Evolutionary conservation across 2,797 vertebrate species (phyloP), one percentile per base, ranked within the genome.

Genomic region (Sebastes vulpes): DNA sequence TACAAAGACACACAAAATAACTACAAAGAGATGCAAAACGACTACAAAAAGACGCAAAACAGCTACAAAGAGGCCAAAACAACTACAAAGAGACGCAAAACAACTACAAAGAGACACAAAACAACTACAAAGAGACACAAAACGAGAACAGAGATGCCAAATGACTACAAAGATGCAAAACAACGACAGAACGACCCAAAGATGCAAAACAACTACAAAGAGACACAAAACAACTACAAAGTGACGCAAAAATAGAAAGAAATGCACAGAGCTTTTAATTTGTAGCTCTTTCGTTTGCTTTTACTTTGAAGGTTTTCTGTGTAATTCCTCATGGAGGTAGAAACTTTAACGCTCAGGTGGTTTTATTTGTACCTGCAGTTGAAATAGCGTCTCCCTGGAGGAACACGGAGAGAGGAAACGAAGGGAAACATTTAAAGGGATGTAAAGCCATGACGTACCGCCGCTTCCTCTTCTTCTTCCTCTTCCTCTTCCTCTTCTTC

Each of bases 371-470:
- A 73, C 21, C 38, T 42, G 69, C 48, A 16, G 50, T 3, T 52
- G 72, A 66, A 61, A 48, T 1, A 1, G 1, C 7, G 1, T 12
- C 64, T 77, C 75, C 53, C 68, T 0, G 21, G 38, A 77, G 77
- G 9, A 23, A 2, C 32, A 12, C 0, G 3, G 25, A 0, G 21
- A 32, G 1, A 23, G 60, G 53, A 84, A 59, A 80, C 48, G 12
- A 26, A 9, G 1, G 4, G n/a, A 14, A 9, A 32, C 38, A 48
- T 5, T 16, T 4, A 20, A 25, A 21, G 58, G 11, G 64, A 18
- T 21, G 29, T 38, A 26, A 18, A 32, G 58, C 63, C 53, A 65
- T 75, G 85, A 87, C 58, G 10, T 21, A 23, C 20, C 20, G 5
- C 20, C 50, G 1, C 31, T 32, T 32, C 31, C 31, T 32, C 9